Percentiles rank a stretch among this genome's conserved stretches.
These are phyloP conservation scores for Chrysolina haemoptera DNA, from an alignment of 2,888 invertebrate species.

Conservation along the genomic window DNA sequence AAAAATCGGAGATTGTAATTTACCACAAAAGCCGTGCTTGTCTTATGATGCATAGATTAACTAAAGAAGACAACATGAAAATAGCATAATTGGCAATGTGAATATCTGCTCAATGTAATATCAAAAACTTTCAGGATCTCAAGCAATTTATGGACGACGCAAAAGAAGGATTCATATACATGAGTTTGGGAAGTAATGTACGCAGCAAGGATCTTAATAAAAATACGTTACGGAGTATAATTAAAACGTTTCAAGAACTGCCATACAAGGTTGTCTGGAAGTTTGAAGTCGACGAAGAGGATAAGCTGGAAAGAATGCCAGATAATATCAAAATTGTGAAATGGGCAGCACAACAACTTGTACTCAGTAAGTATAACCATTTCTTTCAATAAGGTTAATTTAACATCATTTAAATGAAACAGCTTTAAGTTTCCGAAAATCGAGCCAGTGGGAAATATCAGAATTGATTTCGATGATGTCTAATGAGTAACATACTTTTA, in stretches of 20 bases:
- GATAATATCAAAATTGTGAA: constrained; percentile 65
- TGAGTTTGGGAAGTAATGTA: constrained; percentile 67
- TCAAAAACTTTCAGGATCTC: constrained; percentile 56
- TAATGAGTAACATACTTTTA: no score
- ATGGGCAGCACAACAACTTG: constrained; percentile 66
- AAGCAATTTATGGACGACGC: constrained; percentile 62
- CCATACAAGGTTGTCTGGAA: constrained; percentile 68
- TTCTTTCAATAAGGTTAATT: no score
- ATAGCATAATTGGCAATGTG: no score
- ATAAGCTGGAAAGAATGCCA: constrained; percentile 54
- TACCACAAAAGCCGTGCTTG: no score
- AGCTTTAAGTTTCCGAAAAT: no score
- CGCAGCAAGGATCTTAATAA: constrained; percentile 60
- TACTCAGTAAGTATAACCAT: constrained; percentile 57
- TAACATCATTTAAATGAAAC: no score
- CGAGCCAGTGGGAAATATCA: no score
- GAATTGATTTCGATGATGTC: no score
- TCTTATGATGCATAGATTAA: no score
- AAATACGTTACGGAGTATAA: constrained; percentile 57
- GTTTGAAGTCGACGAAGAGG: constrained; percentile 62
- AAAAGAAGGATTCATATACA: constrained; percentile 64
- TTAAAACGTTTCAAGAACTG: constrained; percentile 64
- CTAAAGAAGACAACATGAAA: no score
- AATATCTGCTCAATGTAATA: no score
- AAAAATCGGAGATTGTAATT: no score